Evolutionary conservation across 64 coral and sea anemone species (phyloP).

Genomic region (Montipora foliosa): DNA sequence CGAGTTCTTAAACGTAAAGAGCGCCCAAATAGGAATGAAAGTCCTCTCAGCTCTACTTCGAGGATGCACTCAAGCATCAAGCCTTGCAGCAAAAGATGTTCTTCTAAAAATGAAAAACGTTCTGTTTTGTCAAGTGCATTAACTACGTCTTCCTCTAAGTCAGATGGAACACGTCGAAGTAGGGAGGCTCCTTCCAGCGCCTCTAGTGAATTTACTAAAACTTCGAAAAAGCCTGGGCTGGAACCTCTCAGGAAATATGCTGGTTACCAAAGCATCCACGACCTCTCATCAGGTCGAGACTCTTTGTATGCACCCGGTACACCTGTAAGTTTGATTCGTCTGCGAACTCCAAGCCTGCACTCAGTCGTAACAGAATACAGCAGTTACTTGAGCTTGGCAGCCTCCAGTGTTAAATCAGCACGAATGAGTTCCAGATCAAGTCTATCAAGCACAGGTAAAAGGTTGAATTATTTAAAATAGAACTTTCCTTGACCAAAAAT

Average conservation of each 20-base stretch:
- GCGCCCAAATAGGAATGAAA: conserved; percentile 11
- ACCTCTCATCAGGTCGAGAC: neutral
- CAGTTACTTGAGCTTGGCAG: conserved; percentile 59
- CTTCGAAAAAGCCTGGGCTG: neutral
- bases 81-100: neutral
- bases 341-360: conserved; percentile 48
- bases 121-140: conserved; percentile 20
- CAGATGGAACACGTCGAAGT: neutral
- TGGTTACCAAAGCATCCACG: conserved; percentile 3
- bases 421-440: conserved; percentile 6
- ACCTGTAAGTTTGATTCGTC: conserved; percentile 50
- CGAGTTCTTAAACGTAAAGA: conserved; percentile 48
- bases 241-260: neutral
- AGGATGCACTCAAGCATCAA: neutral
- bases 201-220: neutral
- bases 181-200: neutral
- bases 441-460: conserved; percentile 33
- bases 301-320: conserved; percentile 30
- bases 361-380: conserved; percentile 67
- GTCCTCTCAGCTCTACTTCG: conserved; percentile 1
- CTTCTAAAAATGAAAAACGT: neutral
- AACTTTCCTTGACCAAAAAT: neutral
- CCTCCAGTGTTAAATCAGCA: conserved; percentile 25
- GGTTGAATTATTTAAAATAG: neutral
- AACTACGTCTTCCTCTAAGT: neutral